Conservation (phyloP, 1,140 invertebrate genomes). For the Capitella teleta region DNA sequence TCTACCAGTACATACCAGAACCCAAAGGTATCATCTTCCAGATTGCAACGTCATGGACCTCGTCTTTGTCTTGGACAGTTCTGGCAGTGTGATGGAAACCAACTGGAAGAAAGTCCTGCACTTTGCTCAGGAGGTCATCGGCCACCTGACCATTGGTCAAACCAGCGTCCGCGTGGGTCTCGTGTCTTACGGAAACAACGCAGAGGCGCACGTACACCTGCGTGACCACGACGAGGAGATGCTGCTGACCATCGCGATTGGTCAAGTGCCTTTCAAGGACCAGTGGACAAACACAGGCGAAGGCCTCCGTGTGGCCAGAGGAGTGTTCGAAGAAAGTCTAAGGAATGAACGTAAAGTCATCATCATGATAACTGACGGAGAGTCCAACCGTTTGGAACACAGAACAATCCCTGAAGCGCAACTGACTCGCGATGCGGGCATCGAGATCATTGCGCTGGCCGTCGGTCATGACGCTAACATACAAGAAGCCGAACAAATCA, state of each 20-base stretch:
- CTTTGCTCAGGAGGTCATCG: conserved; percentile 4
- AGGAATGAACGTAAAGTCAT: conserved; percentile 12
- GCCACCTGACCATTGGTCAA: not conserved
- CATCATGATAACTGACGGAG: conserved; percentile 20
- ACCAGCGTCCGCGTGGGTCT: not conserved
- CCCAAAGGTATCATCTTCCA: not conserved
- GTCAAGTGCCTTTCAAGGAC: not conserved
- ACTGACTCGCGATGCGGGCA: too few species aligned
- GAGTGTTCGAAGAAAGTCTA: conserved; percentile 1
- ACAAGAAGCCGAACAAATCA: too few species aligned
- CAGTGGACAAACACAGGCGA: conserved; percentile 6
- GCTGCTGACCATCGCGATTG: not conserved
- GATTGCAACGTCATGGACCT: conserved; percentile 3
- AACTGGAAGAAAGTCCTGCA: conserved; percentile 5
- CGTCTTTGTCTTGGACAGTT: conserved; percentile 7
- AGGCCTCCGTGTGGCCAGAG: not conserved
- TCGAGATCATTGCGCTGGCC: too few species aligned
- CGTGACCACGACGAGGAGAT: not conserved
- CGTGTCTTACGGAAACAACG: not conserved
- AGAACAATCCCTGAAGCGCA: conserved; percentile 4
- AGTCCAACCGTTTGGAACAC: conserved; percentile 18
- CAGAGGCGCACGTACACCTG: not conserved
- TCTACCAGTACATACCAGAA: not conserved
- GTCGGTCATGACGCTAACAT: too few species aligned
- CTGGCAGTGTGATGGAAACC: conserved; percentile 4